Evolutionary conservation across 2,797 vertebrate genomes (phyloP), one percentile per base, ranked within the genome.

Genomic region (Artibeus lituratus): DNA sequence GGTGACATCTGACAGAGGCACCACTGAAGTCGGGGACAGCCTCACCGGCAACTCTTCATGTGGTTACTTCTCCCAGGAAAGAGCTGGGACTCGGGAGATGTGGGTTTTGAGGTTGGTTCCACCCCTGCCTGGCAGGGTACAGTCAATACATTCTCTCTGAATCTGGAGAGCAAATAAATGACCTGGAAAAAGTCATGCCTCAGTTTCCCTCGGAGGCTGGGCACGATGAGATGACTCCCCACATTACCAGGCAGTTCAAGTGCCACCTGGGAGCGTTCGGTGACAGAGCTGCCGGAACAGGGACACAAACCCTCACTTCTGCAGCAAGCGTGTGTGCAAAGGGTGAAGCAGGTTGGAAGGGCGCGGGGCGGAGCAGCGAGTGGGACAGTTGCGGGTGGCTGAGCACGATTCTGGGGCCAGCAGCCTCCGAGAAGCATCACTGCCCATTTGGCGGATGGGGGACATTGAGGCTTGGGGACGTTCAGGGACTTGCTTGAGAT

Each of bases 301-400:
- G 18, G 11, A 10, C 32, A 14, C 8, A 0, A 9, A 37, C n/a
- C 8, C 62, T 10, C 18, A 2, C 0, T 7, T 29, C 19, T 1
- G 1, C 26, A 3, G 29, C 39, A 77, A 37, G 37, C 5, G 8
- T 6, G 26, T 18, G 2, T 7, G 26, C 15, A 22, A 8, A 0
- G 1, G 10, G 3, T 10, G 69, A 22, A 14, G 21, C 21, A 24
- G 67, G 37, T 3, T 15, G 5, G 16, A 14, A 14, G 24, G 12
- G 11, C 4, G 7, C 0, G 8, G 11, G n/a, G 44, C 10, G 6
- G 15, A 22, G 32, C 4, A 16, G 44, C 29, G 39, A 51, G 8
- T 22, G 2, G 21, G 44, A 26, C 18, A 2, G n/a, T 1, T 3
- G n/a, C 32, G 80, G 14, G 24, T 0, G 1, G 8, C 18, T 0